Conservation (phyloP, 2,113 vertebrate species). For the Rynchops niger region DNA sequence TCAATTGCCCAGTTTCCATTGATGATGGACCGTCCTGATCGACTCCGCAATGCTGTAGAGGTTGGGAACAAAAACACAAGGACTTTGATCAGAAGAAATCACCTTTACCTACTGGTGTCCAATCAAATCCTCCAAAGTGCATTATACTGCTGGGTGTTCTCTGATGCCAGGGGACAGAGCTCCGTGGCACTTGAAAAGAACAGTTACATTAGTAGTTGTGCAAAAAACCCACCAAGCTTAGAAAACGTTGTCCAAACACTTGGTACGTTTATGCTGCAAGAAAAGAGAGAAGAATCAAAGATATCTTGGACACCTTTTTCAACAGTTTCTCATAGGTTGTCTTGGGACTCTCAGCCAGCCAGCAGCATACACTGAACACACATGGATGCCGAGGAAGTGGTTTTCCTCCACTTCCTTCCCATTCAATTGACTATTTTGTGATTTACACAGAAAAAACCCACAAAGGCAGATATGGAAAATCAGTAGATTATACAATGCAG, state of each 20-base stretch:
- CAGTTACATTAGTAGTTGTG: background rate
- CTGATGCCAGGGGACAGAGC: background rate
- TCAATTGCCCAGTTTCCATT: constrained; percentile 98
- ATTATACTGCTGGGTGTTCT: background rate
- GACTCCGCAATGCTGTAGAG: constrained; percentile 84
- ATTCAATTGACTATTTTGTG: background rate
- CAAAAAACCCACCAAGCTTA: background rate
- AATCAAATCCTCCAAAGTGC: background rate
- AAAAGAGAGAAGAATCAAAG: background rate
- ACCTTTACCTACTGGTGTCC: background rate
- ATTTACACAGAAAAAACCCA: background rate
- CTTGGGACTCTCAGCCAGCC: background rate
- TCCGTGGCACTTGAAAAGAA: background rate
- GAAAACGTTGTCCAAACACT: background rate
- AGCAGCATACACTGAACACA: background rate
- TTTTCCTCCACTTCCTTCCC: background rate
- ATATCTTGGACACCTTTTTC: background rate
- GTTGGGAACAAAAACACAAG: background rate
- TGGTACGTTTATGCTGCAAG: background rate
- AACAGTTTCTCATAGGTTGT: background rate
- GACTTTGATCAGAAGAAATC: background rate
- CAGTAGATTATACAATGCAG: background rate
- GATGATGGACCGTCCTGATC: constrained; percentile 90
- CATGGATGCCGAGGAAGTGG: background rate
- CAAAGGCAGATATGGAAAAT: background rate